Conservation (phyloP, 2,113 vertebrate genomes). For the Hippopotamus amphibius region DNA sequence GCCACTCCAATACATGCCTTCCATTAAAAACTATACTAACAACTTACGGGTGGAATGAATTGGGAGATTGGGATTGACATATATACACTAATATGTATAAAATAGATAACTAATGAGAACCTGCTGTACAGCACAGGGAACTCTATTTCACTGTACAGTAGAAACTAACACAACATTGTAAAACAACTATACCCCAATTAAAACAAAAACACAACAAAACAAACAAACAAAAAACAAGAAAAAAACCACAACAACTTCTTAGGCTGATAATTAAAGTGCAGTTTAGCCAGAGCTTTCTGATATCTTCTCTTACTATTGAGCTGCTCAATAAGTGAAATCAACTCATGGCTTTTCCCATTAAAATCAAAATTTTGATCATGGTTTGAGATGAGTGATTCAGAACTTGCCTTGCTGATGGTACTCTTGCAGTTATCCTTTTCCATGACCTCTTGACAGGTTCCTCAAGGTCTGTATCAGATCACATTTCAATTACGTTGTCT, state of each 20-base stretch:
- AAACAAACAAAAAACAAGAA: too few species aligned
- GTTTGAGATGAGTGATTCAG: background rate
- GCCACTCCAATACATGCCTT: background rate
- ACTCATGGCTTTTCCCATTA: background rate
- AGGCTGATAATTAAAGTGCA: background rate
- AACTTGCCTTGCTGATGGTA: background rate
- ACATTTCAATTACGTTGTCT: background rate
- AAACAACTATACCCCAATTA: too few species aligned
- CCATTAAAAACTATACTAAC: background rate
- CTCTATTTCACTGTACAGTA: too few species aligned
- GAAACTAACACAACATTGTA: too few species aligned
- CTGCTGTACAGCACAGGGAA: too few species aligned
- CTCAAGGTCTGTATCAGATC: background rate
- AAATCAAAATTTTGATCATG: background rate
- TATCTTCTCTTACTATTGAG: background rate
- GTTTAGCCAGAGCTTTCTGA: background rate
- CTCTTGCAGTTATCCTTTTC: background rate
- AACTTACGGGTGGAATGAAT: background rate
- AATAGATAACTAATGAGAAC: too few species aligned
- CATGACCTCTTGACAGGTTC: background rate
- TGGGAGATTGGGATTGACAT: too few species aligned
- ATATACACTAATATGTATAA: too few species aligned
- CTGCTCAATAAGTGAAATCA: background rate
- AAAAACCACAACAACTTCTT: background rate
- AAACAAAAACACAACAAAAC: too few species aligned